Base-by-base conservation (phyloP, 1,140 invertebrate species). In the Heliconius himera region DNA sequence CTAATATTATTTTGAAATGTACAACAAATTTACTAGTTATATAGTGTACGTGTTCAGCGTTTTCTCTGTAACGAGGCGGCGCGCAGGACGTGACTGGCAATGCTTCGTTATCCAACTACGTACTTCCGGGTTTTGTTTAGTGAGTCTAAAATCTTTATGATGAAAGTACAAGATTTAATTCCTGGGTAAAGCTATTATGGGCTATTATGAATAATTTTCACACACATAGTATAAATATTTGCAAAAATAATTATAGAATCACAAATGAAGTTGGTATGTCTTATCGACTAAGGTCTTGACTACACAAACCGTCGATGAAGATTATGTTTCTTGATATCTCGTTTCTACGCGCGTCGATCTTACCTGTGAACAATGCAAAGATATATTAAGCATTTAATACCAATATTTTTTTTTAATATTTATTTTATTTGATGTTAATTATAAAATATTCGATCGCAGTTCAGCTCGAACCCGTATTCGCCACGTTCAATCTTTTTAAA, bases 11-110 rank as follows among this genome's bases (percentile, higher is more conserved):
- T 29, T 66, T 26, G 60, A 66, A 66, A 29, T 13, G 60, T 16
- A 66, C 22, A 66, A 29, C 60, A 66, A 66, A 66, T 66, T 66
- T 29, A 66, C 60, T 66, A 66, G 22, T 66, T 66, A 66, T 29
- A 29, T 66, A 66, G 60, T 4, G 60, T 66, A 66, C 60, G 60
- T 66, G 60, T 29, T 66, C 60, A 66, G 26, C 60, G 60, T 29
- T 26, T 66, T 66, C 60, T 22, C 26, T 26, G 60, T 66, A 66
- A 66, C 60, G 60, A 66, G 60, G 60, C 60, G 60, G 60, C 60
- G 60, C 26, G 26, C 22, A 26, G 60, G 60, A 66, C 60, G 60
- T 66, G 60, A 26, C 60, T 26, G 22, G 60, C 60, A 29, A 66
- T 66, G 60, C 60, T 66, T 66, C 22, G 60, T 66, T 66, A 66